Percentiles rank a stretch among this genome's conserved stretches.
Evolutionary conservation across 2,888 invertebrate species (phyloP).

Genomic region (Ptilodon capucinus): DNA sequence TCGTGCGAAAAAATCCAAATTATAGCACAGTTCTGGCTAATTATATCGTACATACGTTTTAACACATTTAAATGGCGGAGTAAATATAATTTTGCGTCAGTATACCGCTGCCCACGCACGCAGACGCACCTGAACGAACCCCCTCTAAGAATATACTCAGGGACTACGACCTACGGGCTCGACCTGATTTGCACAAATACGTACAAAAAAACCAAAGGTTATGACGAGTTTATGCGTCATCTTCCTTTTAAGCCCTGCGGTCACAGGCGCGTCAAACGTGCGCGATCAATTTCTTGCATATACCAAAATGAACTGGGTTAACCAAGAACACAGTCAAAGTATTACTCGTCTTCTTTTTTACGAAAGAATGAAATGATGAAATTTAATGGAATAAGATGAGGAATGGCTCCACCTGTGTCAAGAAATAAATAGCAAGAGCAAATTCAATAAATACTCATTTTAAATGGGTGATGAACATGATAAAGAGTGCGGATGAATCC

Average conservation of each 20-base stretch:
- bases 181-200: conserved; percentile 16
- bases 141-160: conserved; percentile 10
- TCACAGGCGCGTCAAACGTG: too few species aligned
- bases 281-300: too few species aligned
- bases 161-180: conserved; percentile 7
- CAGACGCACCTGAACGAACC: background rate
- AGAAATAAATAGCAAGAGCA: too few species aligned
- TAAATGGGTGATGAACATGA: too few species aligned
- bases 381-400: too few species aligned
- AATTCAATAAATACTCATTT: too few species aligned
- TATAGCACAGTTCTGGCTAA: conserved; percentile 1
- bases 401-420: too few species aligned
- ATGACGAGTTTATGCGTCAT: background rate
- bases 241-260: background rate
- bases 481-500: too few species aligned
- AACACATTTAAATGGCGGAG: conserved; percentile 2
- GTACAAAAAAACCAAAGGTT: conserved; percentile 9
- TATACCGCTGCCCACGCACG: conserved; percentile 3
- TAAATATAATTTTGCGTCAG: conserved; percentile 11
- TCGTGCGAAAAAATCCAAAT: background rate
- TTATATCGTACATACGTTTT: background rate
- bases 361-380: too few species aligned
- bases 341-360: too few species aligned
- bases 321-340: too few species aligned
- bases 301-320: too few species aligned